Percentiles rank a stretch among this genome's conserved stretches.
phyloP scores from a whole-genome alignment of 2,113 vertebrate genomes.

The Equus przewalskii region DNA sequence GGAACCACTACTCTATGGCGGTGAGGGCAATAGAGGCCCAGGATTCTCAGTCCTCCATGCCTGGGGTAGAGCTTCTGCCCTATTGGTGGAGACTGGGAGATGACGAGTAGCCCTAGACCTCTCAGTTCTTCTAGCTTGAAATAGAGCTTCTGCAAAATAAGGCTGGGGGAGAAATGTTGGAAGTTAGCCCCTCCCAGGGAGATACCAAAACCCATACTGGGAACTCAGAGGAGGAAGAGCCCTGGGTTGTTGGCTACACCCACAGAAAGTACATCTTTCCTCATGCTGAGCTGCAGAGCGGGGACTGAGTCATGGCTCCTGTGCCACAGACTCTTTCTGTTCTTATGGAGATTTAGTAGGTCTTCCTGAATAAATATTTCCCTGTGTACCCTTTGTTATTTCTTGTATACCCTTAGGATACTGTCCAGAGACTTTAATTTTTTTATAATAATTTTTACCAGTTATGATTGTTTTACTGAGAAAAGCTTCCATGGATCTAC shows the following conservation, averaged over 20 bases:
- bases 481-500: not conserved
- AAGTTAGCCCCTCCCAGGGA: not conserved
- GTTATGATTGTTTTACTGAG: no score
- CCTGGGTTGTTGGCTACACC: not conserved
- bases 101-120: not conserved
- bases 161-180: not conserved
- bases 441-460: not conserved
- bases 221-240: not conserved
- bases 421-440: not conserved
- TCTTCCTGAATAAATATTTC: not conserved
- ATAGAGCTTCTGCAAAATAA: not conserved
- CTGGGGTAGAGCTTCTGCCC: not conserved
- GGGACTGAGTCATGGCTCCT: not conserved
- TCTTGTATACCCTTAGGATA: not conserved
- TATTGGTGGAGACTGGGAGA: not conserved
- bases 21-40: not conserved
- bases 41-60: no score
- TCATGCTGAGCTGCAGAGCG: not conserved
- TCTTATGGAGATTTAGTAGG: not conserved
- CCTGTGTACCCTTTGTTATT: not conserved
- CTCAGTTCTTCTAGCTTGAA: not conserved
- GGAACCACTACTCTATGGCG: not conserved
- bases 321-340: not conserved
- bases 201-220: not conserved
- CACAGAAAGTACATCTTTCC: not conserved